These are phyloP conservation scores for Orycteropus afer DNA, from an alignment of 2,113 vertebrate genomes.

Conservation along the genomic window DNA sequence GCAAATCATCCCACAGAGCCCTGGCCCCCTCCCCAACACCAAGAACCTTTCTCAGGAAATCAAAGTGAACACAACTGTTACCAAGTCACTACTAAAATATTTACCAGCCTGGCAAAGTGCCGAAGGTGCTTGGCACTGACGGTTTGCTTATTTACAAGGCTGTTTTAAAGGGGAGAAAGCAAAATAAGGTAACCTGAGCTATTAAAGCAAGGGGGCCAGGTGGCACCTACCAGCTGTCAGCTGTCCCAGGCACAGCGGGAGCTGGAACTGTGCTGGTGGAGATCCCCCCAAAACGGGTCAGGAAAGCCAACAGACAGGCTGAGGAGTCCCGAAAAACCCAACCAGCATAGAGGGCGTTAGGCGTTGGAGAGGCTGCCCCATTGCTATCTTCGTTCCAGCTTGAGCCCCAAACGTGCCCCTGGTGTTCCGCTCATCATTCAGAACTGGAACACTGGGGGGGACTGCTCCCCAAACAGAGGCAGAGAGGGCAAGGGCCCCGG, in stretches of 20 bases:
- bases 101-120: conserved; percentile 79
- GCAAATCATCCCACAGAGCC: background rate
- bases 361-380: background rate
- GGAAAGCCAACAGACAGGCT: background rate
- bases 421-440: background rate
- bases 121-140: conserved; percentile 80
- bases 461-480: background rate
- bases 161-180: conserved; percentile 79
- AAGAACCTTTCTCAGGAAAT: conserved; percentile 78
- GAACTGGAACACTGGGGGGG: background rate
- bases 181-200: conserved; percentile 76
- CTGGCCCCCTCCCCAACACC: conserved; percentile 66
- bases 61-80: conserved; percentile 80
- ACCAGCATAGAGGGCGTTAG: background rate
- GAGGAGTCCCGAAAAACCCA: background rate
- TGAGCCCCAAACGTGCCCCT: background rate
- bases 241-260: background rate
- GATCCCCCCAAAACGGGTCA: background rate
- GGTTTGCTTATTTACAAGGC: conserved; percentile 82
- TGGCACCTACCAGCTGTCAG: conserved; percentile 64
- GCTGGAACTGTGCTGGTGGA: fast-evolving
- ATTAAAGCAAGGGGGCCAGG: conserved; percentile 50
- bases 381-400: fast-evolving
- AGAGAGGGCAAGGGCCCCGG: background rate
- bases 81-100: conserved; percentile 82